Evolutionary conservation across 2,113 vertebrate species (phyloP).

Genomic region (Bagarius yarrelli): DNA sequence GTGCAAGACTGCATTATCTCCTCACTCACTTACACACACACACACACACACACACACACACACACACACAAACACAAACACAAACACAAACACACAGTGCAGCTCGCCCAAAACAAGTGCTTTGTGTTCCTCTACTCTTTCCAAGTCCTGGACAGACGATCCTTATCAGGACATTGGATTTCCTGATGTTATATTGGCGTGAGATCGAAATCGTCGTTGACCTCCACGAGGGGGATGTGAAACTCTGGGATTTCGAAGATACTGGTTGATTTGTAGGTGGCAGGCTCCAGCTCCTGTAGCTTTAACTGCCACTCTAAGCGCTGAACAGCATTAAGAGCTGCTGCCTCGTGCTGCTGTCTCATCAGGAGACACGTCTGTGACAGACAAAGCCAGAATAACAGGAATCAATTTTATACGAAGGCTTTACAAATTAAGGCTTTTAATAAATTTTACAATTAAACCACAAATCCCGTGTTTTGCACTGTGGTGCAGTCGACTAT

Average conservation of each 20-base stretch:
- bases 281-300: slow-evolving; percentile 94
- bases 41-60: slow-evolving; percentile 56
- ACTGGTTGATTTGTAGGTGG: slow-evolving; percentile 96
- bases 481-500: too few relatives aligned
- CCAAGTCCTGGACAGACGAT: slow-evolving; percentile 24
- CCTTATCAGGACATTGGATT: slow-evolving; percentile 42
- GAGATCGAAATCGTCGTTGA: slow-evolving; percentile 97
- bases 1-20: slow-evolving; percentile 10
- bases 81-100: slow-evolving; percentile 19
- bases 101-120: slow-evolving; percentile 63
- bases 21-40: background rate
- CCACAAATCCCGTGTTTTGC: too few relatives aligned
- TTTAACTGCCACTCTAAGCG: slow-evolving; percentile 98
- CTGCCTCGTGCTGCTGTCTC: slow-evolving; percentile 98
- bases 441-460: too few relatives aligned
- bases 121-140: slow-evolving; percentile 48
- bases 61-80: slow-evolving; percentile 55
- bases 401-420: background rate
- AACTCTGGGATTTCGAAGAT: slow-evolving; percentile 98
- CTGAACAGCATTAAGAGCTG: slow-evolving; percentile 94
- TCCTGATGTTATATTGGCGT: slow-evolving; percentile 84
- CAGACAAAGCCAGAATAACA: slow-evolving; percentile 5
- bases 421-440: background rate
- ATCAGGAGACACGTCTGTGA: slow-evolving; percentile 94
- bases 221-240: slow-evolving; percentile 96